Evolutionary conservation across 2,888 invertebrate genomes (phyloP).

Genomic region (Bombylius discolor): DNA sequence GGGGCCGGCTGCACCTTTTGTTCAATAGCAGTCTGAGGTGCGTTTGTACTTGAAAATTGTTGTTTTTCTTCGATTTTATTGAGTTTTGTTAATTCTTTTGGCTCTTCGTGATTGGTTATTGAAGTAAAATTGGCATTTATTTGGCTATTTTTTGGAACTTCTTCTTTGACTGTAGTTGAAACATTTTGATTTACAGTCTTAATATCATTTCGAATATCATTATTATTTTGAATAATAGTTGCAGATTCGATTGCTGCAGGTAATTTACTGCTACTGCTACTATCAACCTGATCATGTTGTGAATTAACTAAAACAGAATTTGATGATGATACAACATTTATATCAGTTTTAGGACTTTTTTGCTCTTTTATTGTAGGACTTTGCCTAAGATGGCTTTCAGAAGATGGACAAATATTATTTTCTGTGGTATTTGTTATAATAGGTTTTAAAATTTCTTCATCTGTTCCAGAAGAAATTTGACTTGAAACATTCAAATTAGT

Average conservation of each 20-base stretch:
- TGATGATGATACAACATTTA: slow-evolving; percentile 1
- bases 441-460: no score
- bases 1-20: background rate
- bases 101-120: no score
- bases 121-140: background rate
- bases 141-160: background rate
- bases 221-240: background rate
- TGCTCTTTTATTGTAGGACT: background rate
- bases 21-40: background rate
- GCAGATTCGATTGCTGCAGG: no score
- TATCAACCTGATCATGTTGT: no score
- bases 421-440: no score
- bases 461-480: no score
- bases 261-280: no score
- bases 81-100: no score
- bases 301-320: background rate
- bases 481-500: no score
- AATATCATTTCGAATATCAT: background rate
- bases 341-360: background rate
- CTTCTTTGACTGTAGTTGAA: background rate
- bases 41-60: background rate
- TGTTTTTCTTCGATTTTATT: background rate
- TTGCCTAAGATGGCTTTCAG: background rate
- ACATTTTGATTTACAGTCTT: background rate
- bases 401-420: no score